These are phyloP conservation scores for Drosophila differens DNA, from an alignment of 2,888 invertebrate species.

Conservation along the genomic window DNA sequence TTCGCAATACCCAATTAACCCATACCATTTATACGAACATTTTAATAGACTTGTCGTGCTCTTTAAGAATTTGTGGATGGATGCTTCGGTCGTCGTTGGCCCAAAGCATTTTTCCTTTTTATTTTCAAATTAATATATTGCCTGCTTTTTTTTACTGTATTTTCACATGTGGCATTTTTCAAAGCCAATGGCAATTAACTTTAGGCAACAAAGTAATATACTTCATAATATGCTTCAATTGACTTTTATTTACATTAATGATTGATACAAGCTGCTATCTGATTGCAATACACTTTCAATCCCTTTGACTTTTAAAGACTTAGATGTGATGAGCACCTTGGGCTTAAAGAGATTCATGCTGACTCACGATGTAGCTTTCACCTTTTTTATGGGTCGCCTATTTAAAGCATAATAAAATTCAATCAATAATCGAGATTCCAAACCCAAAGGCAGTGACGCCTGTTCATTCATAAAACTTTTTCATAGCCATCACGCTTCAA, in stretches of 20 bases:
- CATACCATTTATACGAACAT: not conserved
- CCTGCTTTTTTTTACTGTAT: conserved; percentile 21
- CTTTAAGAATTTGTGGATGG: conserved; percentile 8
- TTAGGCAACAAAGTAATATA: not conserved
- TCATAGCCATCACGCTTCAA: conserved; percentile 28
- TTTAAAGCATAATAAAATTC: conserved; percentile 43
- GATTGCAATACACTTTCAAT: conserved; percentile 1
- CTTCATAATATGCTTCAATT: conserved; percentile 1
- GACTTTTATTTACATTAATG: not conserved
- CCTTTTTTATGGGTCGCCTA: conserved; percentile 27
- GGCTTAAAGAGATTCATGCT: conserved; percentile 18
- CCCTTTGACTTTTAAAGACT: conserved; percentile 13
- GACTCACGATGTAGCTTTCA: conserved; percentile 9
- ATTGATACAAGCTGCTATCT: conserved; percentile 22
- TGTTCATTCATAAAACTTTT: conserved; percentile 58
- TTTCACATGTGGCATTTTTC: conserved; percentile 1
- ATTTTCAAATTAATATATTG: conserved; percentile 30
- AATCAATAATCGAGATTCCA: conserved; percentile 48
- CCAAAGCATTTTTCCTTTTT: not conserved
- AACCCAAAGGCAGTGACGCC: conserved; percentile 7
- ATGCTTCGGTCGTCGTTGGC: conserved; percentile 14
- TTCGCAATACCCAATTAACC: conserved; percentile 5
- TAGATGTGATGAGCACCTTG: conserved; percentile 9
- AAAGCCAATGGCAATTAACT: conserved; percentile 5
- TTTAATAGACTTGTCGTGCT: conserved; percentile 19